Base-by-base conservation (phyloP, 2,113 vertebrate genomes). In the Stigmatopora nigra region DNA sequence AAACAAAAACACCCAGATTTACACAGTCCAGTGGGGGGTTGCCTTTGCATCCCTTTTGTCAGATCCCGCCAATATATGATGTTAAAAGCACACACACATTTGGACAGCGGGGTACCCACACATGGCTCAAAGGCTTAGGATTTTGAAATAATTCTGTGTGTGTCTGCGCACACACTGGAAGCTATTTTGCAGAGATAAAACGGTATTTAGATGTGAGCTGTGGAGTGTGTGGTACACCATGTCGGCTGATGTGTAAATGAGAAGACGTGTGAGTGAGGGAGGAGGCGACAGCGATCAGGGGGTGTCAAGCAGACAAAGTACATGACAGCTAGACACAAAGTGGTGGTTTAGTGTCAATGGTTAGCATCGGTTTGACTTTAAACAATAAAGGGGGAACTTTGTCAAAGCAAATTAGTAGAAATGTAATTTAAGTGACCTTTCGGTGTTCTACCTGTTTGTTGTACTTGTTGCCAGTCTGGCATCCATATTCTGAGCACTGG, bases 401-500 rank as follows among this genome's bases (percentile, higher is more conserved):
- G 31, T 64, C 17, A 49, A 67, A 49, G 3, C 22, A 60, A 44
- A 13, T 22, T 12, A 63, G 12, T 19, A 41, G 46, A 14, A 10
- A 46, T 7, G 2, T 31, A 4, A 35, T 5, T 22, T 47, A 36
- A 38, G 41, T 25, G 38, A 45, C 25, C 25, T 63, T 62, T 14
- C 20, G 31, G 62, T 31, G 4, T 67, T 92, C 92, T 94, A 98
- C 96, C 96, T 98, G 95, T 89, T 98, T 98, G 94, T 90, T 95
- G 93, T 97, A 97, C 90, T 96, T 97, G 93, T 91, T 93, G 84
- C 89, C 91, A 79, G 93, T 94, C 76, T 97, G 96, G 90, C 94
- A 97, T 87, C 96, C 94, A 70, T 98, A 98, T 74, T 98, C 94
- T 25, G 95, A 97, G 90, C 95, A 98, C 83, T 97, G 96, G 86